Evolutionary conservation across 2,113 vertebrate species (phyloP).

Genomic region (Caloenas nicobarica): DNA sequence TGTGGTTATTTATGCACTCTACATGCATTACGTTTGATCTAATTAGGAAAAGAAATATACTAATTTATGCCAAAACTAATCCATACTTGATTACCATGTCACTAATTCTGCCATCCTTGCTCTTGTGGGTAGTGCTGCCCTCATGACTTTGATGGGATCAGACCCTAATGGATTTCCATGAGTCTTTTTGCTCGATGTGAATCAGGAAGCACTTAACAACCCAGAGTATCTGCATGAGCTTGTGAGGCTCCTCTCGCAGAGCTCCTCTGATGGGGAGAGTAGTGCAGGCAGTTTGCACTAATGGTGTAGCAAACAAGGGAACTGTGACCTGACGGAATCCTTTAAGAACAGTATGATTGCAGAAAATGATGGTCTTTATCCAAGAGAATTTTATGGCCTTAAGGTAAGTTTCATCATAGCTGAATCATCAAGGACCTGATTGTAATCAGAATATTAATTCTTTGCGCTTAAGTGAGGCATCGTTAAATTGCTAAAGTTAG

Average conservation of each 20-base stretch:
- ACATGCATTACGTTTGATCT: background rate
- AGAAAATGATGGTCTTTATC: background rate
- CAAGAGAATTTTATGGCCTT: background rate
- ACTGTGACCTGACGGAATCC: rapidly evolving
- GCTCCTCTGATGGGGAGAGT: background rate
- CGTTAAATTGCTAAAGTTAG: background rate
- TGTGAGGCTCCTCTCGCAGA: background rate
- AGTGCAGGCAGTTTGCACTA: background rate
- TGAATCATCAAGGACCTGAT: background rate
- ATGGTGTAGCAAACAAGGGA: background rate
- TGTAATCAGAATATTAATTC: background rate
- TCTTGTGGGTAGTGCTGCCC: background rate
- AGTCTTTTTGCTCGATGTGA: background rate
- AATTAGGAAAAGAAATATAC: background rate
- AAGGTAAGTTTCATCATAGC: background rate
- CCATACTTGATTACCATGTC: background rate
- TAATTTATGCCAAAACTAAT: background rate
- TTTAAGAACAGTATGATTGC: background rate
- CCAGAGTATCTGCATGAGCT: background rate
- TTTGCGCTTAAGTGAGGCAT: background rate
- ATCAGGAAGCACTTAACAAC: background rate
- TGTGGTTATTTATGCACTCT: background rate
- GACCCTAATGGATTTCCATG: rapidly evolving
- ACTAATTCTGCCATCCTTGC: background rate
- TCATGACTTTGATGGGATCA: background rate